Conservation (phyloP, 2,113 vertebrate species). For the Zosterops borbonicus region DNA sequence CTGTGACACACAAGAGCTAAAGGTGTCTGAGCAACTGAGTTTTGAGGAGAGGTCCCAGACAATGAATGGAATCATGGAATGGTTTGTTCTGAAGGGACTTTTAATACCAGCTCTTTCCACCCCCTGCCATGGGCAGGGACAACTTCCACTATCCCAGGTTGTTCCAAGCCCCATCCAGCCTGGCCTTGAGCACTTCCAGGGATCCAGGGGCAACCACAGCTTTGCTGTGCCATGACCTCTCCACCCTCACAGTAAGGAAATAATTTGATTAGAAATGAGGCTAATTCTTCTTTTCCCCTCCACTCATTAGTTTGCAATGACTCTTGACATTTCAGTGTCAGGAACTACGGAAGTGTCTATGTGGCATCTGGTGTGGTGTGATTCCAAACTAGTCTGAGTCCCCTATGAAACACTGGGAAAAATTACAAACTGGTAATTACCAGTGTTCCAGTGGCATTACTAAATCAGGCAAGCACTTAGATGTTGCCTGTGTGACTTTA, state of each 20-base stretch:
- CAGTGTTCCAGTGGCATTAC: background rate
- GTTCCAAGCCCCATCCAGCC: rapidly evolving
- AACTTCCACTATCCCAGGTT: rapidly evolving
- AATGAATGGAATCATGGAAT: background rate
- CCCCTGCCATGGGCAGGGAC: background rate
- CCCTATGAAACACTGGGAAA: background rate
- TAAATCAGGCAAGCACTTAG: background rate
- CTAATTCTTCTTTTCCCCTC: background rate
- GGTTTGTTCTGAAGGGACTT: background rate
- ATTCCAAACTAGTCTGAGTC: background rate
- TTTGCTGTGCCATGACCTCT: background rate
- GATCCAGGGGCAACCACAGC: background rate
- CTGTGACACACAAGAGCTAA: background rate
- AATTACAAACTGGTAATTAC: background rate
- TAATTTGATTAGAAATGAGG: background rate
- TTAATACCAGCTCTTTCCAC: background rate
- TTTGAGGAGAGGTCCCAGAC: background rate
- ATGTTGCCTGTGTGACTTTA: background rate
- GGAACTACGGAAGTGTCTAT: background rate
- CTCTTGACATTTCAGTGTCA: background rate
- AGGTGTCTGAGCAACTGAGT: background rate
- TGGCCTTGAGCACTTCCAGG: background rate
- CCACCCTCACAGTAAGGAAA: background rate
- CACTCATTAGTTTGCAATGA: background rate
- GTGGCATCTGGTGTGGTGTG: background rate